Percentiles rank a stretch among this genome's conserved stretches.
Evolutionary conservation across 2,113 vertebrate species (phyloP).

Genomic region (Chionomys nivalis): DNA sequence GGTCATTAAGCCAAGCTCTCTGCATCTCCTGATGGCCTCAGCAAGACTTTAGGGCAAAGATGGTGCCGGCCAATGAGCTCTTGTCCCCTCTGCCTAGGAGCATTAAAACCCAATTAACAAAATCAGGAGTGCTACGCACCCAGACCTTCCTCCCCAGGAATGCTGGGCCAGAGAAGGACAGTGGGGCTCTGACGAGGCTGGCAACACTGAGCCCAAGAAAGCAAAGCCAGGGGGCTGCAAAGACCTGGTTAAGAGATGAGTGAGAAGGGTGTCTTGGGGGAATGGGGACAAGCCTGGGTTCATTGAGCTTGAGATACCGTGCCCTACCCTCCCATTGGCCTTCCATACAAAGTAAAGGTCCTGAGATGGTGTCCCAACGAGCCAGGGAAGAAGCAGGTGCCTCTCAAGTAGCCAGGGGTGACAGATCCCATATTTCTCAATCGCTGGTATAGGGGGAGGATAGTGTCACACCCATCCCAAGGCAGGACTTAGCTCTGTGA

Average conservation of each 20-base stretch:
- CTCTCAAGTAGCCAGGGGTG: background rate
- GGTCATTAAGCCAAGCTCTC: constrained; percentile 62
- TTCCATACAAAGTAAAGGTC: background rate
- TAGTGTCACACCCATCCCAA: background rate
- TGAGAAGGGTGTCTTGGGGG: background rate
- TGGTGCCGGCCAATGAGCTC: background rate
- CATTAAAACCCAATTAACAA: constrained; percentile 86
- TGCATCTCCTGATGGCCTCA: background rate
- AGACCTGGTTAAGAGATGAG: background rate
- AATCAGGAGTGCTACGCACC: constrained; percentile 62
- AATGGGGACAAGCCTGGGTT: background rate
- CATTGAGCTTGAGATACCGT: background rate
- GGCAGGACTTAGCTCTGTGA: background rate
- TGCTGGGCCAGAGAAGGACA: background rate
- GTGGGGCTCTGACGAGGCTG: background rate
- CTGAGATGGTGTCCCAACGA: background rate
- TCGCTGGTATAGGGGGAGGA: background rate
- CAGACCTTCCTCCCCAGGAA: background rate
- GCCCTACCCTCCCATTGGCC: too few species aligned
- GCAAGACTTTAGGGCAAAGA: constrained; percentile 55
- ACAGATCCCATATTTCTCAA: too few species aligned
- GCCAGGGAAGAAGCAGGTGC: background rate
- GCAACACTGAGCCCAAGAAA: background rate
- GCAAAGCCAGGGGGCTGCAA: background rate
- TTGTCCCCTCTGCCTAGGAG: constrained; percentile 73